These are phyloP conservation scores for Xiphorhynchus erythropygius DNA, from an alignment of 2,797 vertebrate genomes.

Conservation along the genomic window DNA sequence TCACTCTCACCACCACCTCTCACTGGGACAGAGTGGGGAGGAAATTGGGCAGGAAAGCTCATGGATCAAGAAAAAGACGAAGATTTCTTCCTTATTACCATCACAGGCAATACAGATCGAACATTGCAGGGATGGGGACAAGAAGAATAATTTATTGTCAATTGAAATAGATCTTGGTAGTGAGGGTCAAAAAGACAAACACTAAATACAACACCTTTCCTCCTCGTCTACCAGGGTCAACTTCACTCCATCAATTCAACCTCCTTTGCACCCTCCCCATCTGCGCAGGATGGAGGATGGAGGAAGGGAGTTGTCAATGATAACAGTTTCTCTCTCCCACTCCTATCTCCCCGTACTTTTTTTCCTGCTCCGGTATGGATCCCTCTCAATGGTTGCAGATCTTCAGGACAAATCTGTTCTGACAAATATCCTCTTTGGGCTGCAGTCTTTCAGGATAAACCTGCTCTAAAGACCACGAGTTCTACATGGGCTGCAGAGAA, in stretches of 20 bases:
- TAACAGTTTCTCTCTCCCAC: not conserved
- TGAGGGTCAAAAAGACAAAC: not conserved
- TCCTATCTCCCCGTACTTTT: not conserved
- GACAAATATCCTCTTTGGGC: not conserved
- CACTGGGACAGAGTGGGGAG: not conserved
- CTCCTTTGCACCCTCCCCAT: not conserved
- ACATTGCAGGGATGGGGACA: fast-evolving
- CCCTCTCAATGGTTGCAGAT: not conserved
- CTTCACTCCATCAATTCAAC: not conserved
- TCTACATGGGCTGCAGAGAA: not conserved
- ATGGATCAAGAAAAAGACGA: not conserved
- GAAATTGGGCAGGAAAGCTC: not conserved
- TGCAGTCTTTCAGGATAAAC: not conserved
- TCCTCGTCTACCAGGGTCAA: not conserved
- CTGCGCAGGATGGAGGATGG: not conserved
- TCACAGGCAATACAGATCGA: not conserved
- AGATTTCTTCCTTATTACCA: not conserved
- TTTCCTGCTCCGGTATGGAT: not conserved
- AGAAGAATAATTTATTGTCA: not conserved
- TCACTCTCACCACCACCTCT: not conserved
- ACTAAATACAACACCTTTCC: not conserved
- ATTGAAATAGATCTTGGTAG: not conserved
- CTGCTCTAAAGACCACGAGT: not conserved
- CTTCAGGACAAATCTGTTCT: not conserved
- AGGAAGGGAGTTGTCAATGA: not conserved